phyloP scores from a whole-genome alignment of 2,113 vertebrate species.

The Daphoenositta chrysoptera region DNA sequence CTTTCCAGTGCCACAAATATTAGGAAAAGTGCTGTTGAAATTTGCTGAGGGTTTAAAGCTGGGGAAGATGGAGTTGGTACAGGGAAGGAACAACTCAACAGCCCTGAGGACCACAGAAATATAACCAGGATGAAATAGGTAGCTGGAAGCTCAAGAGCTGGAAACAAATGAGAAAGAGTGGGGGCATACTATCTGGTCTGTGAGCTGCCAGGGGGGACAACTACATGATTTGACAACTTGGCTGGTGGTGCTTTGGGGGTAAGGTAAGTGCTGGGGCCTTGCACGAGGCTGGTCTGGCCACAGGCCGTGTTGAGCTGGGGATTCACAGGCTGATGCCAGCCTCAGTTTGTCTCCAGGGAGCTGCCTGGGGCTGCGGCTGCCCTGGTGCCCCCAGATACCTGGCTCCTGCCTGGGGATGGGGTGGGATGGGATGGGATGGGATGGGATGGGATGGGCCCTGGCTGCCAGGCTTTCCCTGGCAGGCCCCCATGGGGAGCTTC shows the following conservation, averaged over 20 bases:
- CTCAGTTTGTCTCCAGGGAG: not conserved
- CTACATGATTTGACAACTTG: not conserved
- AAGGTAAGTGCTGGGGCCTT: not conserved
- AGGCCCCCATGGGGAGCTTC: not conserved
- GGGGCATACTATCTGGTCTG: not conserved
- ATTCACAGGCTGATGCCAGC: not conserved
- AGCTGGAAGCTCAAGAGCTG: not conserved
- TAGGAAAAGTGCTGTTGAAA: not conserved
- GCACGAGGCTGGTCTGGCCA: fast-evolving
- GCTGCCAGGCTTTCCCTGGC: not conserved
- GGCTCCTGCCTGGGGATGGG: not conserved
- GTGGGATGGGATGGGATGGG: fast-evolving
- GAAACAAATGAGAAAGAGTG: not conserved
- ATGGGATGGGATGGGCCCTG: not conserved
- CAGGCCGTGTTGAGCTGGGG: fast-evolving
- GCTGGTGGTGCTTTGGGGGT: fast-evolving
- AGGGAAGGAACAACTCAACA: not conserved
- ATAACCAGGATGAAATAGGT: not conserved
- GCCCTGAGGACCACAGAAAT: not conserved
- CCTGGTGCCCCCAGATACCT: not conserved
- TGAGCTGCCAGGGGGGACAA: not conserved
- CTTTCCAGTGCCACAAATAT: not conserved
- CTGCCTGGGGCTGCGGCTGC: not conserved
- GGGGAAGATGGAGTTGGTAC: no score
- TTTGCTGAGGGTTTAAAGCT: not conserved